Conservation (phyloP, 2,113 vertebrate species). For the Grus americana region DNA sequence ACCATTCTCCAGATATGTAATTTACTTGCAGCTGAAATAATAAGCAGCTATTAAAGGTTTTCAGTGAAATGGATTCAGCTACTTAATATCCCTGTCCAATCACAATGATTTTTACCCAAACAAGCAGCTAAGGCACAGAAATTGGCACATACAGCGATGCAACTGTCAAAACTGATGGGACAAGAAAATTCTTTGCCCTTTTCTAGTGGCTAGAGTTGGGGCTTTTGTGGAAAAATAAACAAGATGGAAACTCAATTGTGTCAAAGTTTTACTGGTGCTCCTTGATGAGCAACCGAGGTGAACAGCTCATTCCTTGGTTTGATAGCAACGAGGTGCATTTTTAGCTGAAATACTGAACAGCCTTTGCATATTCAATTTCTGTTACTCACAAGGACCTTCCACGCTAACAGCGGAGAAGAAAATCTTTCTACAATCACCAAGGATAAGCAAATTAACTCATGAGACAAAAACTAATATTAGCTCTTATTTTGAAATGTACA, state of each 20-base stretch:
- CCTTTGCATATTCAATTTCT: not conserved
- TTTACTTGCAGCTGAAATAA: not conserved
- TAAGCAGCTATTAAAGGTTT: not conserved
- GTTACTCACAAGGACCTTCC: not conserved
- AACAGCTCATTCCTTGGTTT: not conserved
- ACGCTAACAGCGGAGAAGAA: not conserved
- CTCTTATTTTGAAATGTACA: not conserved
- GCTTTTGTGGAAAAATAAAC: not conserved
- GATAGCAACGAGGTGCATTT: not conserved
- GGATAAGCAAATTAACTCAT: not conserved
- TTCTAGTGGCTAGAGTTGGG: not conserved
- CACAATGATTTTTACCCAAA: not conserved
- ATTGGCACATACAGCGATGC: fast-evolving
- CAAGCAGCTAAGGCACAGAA: not conserved
- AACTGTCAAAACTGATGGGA: not conserved
- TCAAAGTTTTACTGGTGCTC: not conserved
- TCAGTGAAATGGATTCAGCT: not conserved
- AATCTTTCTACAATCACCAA: not conserved
- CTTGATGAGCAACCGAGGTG: not conserved
- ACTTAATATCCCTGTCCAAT: not conserved
- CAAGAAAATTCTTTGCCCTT: not conserved
- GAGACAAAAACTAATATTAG: not conserved
- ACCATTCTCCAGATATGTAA: not conserved
- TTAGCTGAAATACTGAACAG: not conserved
- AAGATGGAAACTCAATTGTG: not conserved